phyloP scores from a whole-genome alignment of 2,797 vertebrate genomes.

The Falco berigora region DNA sequence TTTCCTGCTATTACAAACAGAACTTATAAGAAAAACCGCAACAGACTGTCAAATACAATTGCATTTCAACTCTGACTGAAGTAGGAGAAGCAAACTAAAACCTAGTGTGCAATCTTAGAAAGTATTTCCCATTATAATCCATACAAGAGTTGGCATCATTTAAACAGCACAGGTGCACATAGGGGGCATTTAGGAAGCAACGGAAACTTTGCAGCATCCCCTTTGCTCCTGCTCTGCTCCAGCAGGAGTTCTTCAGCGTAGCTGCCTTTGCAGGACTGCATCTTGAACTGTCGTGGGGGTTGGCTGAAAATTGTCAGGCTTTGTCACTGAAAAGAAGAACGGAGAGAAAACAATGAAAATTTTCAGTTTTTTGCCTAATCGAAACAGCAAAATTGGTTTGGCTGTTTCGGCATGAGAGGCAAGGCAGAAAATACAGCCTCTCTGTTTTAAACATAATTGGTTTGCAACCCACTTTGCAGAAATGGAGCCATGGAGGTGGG shows the following conservation, averaged over 20 bases:
- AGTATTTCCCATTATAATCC: slow-evolving; percentile 11
- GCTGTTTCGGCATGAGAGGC: background rate
- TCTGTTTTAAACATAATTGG: background rate
- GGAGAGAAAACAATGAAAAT: background rate
- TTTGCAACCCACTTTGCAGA: background rate
- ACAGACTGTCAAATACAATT: background rate
- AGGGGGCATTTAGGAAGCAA: background rate
- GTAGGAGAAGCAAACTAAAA: background rate
- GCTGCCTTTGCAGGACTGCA: background rate
- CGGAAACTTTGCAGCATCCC: background rate
- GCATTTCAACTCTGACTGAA: background rate
- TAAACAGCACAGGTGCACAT: slow-evolving; percentile 41
- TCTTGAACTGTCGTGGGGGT: background rate
- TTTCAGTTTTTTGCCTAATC: background rate
- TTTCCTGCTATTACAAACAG: slow-evolving; percentile 40
- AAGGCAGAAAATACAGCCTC: background rate
- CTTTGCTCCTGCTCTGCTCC: background rate
- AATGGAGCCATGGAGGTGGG: background rate
- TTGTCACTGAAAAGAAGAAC: background rate
- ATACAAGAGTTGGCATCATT: slow-evolving; percentile 29
- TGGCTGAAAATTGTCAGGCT: background rate
- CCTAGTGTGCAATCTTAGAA: background rate
- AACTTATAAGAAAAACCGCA: background rate
- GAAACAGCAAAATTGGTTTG: background rate
- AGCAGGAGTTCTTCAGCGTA: background rate